Evolutionary conservation across 2,797 vertebrate species (phyloP), one percentile per base, ranked within the genome.

Genomic region (Anguilla marmorata): DNA sequence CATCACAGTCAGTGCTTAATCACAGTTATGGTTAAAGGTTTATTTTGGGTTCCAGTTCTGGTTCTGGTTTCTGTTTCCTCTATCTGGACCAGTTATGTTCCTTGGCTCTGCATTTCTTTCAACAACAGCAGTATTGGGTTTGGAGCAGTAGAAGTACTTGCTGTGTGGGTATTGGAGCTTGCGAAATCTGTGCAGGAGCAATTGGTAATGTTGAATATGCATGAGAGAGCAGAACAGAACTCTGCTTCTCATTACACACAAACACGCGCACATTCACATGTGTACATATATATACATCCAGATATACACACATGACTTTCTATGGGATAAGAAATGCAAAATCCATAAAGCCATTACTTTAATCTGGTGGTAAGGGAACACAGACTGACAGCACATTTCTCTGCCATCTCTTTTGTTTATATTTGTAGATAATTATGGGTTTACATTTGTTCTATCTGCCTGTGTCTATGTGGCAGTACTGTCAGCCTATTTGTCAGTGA

Each of bases 171-270:
- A 24, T 50, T 82, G 79, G 79, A 82, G 45, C 79, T 50, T 82
- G 19, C 7, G 45, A 48, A 50, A 82, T 82, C 45, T 82, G 45
- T 16, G 41, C 79, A 82, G 79, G 79, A 82, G 79, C 19, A 50
- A 82, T 79, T 45, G 79, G 19, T 82, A 33, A 24, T 82, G 41
- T 80, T 19, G 21, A 50, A 48, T n/a, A 82, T n/a, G 79, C 79
- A 50, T 50, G 79, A 82, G 21, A 45, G 79, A 82, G 12, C 74
- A n/a, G 5, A 27, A 41, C 37, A 41, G 37, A 33, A 4, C 79
- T 82, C 66, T 84, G 30, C 58, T 52, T 45, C 66, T 87, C 50
- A 52, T 82, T 66, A 19, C 45, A 41, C 56, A 24, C 41, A 33
- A 69, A 86, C 41, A 30, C 33, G 33, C 30, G 0, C 16, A 76